phyloP scores from a whole-genome alignment of 2,113 vertebrate genomes.

The Tragulus kanchil region DNA sequence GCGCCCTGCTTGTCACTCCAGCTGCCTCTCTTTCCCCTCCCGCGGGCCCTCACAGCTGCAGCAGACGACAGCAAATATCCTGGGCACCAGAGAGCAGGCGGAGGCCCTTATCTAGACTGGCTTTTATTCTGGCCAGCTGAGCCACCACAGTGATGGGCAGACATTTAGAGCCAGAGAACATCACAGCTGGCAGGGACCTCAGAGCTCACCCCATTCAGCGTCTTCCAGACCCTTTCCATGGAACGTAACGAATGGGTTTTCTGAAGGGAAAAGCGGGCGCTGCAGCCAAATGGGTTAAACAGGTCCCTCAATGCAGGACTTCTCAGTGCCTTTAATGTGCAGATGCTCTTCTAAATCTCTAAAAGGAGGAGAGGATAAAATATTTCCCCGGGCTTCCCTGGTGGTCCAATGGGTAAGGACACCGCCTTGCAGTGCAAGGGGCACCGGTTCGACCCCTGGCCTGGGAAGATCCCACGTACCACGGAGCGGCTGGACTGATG shows the following conservation, averaged over 20 bases:
- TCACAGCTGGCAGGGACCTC: background rate
- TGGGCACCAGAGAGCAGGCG: background rate
- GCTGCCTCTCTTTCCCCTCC: background rate
- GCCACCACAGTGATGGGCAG: background rate
- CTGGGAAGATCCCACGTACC: too few species aligned
- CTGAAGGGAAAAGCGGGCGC: background rate
- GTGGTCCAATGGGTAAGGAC: too few species aligned
- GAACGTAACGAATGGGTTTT: background rate
- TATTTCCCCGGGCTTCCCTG: background rate
- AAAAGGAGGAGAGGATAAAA: background rate
- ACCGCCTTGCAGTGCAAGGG: too few species aligned
- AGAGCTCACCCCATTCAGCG: background rate
- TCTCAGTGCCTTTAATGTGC: constrained; percentile 13
- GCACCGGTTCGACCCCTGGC: too few species aligned
- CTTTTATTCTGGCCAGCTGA: background rate
- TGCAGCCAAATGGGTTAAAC: background rate
- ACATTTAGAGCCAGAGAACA: background rate
- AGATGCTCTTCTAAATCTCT: background rate
- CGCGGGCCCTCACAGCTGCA: rapidly evolving
- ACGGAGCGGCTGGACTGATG: too few species aligned
- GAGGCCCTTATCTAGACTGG: background rate
- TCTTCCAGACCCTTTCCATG: background rate
- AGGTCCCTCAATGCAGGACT: background rate
- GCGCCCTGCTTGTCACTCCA: background rate
- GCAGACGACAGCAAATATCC: too few species aligned